Evolutionary conservation across 2,888 invertebrate species (phyloP).

Genomic region (Phymatocera aterrima): DNA sequence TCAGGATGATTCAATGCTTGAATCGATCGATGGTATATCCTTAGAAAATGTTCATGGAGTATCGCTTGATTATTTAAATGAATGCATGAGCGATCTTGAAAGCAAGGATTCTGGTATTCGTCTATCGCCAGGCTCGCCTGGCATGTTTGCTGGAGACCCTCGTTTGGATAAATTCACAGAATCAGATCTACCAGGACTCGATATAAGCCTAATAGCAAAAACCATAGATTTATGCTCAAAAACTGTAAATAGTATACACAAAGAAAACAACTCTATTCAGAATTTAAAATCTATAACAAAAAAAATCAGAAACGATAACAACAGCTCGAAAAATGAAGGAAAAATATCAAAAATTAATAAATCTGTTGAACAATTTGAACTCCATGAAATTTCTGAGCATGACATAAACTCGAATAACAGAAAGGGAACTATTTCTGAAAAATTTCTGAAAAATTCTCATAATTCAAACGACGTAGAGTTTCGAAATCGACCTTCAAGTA

Average conservation of each 20-base stretch:
- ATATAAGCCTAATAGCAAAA: slow-evolving; percentile 57
- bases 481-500: slow-evolving; percentile 1
- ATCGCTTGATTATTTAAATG: slow-evolving; percentile 56
- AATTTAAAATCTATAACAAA: slow-evolving; percentile 39
- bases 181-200: slow-evolving; percentile 48
- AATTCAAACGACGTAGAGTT: background rate
- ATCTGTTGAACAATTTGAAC: background rate
- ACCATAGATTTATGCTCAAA: slow-evolving; percentile 50
- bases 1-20: slow-evolving; percentile 52
- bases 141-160: slow-evolving; percentile 50
- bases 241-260: background rate
- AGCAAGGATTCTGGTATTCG: slow-evolving; percentile 57
- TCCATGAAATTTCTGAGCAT: background rate
- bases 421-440: background rate
- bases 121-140: slow-evolving; percentile 48
- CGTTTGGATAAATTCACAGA: slow-evolving; percentile 53
- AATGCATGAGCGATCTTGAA: slow-evolving; percentile 56
- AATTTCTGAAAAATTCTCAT: background rate
- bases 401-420: slow-evolving; percentile 44
- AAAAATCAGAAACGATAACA: background rate
- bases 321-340: background rate
- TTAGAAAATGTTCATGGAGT: slow-evolving; percentile 48
- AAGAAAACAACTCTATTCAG: background rate
- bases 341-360: background rate
- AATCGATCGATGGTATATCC: slow-evolving; percentile 50